Evolutionary conservation across 1,140 invertebrate genomes (phyloP), one percentile per base, ranked within the genome.

Genomic region (Papilio glaucus): DNA sequence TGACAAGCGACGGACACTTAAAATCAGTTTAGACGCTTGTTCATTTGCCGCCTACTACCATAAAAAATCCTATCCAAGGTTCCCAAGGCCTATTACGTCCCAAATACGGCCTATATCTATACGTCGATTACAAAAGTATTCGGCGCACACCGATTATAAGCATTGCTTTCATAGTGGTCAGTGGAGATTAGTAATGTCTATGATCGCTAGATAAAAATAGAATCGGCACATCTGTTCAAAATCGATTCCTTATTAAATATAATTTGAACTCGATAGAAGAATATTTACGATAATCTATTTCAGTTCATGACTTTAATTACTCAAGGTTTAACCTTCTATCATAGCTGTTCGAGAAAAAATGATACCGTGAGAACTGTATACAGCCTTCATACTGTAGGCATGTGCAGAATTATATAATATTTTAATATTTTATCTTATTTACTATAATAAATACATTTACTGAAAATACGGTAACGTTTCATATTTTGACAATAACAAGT

Each of bases 341-440:
- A 18, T 24, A 57, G 49, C 24, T 57, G 49, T 57, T 57, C 21
- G 49, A 57, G 49, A 57, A 57, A 57, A 57, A 57, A 57, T 57
- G 9, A 57, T 57, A 57, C 49, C 49, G 49, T 57, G 49, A 57
- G 49, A 57, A 57, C 49, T 26, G 21, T 57, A 26, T 24, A 0
- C 21, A 57, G 42, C 49, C 49, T 57, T 24, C 9, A 9, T 24
- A 57, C 8, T 57, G 21, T 26, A 57, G 10, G 12, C 49, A 24
- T 57, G 49, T 57, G 49, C 24, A 24, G 49, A 57, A 57, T 49
- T 57, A 41, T 41, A 57, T 57, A 6, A 57, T 21, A 57, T 26
- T 18, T 49, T 15, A 49, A 49, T 57, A 57, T 57, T 10, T 26
- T 24, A 5, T 57, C 6, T 49, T 7, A 49, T n/a, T n/a, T n/a